Evolutionary conservation across 2,113 vertebrate species (phyloP).

Genomic region (Chionomys nivalis): DNA sequence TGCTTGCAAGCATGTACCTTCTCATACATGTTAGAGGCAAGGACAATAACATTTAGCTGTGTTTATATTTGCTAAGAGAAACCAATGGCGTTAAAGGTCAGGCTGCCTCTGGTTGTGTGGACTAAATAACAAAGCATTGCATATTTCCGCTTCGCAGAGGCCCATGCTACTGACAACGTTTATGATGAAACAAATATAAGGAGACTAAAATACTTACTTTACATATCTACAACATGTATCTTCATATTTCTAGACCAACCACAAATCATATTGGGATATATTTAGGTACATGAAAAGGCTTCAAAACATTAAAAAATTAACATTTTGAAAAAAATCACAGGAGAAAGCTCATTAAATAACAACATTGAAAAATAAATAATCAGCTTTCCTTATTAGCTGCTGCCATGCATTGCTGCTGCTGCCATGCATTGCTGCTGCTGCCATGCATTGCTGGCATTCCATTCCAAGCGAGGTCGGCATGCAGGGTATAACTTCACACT

Average conservation of each 20-base stretch:
- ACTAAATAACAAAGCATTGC: constrained; percentile 82
- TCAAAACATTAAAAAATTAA: constrained; percentile 83
- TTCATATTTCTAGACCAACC: constrained; percentile 84
- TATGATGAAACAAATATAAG: constrained; percentile 79
- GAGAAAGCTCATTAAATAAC: constrained; percentile 89
- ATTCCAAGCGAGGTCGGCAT: constrained; percentile 82
- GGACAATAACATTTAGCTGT: constrained; percentile 69
- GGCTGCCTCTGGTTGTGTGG: constrained; percentile 82
- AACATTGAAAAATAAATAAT: constrained; percentile 91
- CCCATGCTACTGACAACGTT: constrained; percentile 71
- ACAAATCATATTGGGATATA: constrained; percentile 87
- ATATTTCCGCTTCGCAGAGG: constrained; percentile 79
- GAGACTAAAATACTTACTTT: constrained; percentile 89
- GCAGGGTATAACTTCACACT: constrained; percentile 81
- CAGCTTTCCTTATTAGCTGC: constrained; percentile 85
- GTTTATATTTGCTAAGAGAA: constrained; percentile 85
- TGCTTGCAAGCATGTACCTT: constrained; percentile 40
- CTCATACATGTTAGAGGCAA: constrained; percentile 70
- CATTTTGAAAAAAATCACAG: constrained; percentile 84
- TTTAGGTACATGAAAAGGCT: constrained; percentile 84
- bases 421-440: not conserved
- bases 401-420: constrained; percentile 84
- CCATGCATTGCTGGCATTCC: constrained; percentile 86
- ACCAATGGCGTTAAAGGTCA: constrained; percentile 73
- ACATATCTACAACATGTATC: constrained; percentile 92